phyloP scores from a whole-genome alignment of 2,888 invertebrate genomes.

The Zygogramma bicolorata region DNA sequence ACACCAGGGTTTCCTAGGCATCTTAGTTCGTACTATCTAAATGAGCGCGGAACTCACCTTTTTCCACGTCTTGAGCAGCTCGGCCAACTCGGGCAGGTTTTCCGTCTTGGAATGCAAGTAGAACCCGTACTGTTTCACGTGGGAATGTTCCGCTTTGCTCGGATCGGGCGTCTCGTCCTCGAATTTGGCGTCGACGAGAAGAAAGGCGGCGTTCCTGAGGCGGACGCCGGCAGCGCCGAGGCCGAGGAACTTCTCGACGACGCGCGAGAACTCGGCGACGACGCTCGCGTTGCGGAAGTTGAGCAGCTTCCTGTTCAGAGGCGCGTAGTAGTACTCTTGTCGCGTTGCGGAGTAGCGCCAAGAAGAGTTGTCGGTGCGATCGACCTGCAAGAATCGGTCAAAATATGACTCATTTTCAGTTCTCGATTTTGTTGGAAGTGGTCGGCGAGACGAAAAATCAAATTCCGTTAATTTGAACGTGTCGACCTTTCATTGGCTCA shows the following conservation, averaged over 20 bases:
- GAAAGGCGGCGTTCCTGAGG: conserved; percentile 75
- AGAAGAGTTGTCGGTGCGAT: conserved; percentile 69
- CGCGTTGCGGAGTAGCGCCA: conserved; percentile 78
- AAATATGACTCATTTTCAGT: too few species aligned
- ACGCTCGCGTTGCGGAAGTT: conserved; percentile 82
- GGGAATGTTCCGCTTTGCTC: conserved; percentile 55
- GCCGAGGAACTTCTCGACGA: conserved; percentile 78
- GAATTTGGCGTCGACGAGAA: conserved; percentile 72
- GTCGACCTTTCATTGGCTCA: too few species aligned
- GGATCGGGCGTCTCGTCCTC: conserved; percentile 66
- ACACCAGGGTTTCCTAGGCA: too few species aligned
- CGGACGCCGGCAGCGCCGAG: conserved; percentile 88
- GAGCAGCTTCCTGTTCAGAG: conserved; percentile 83
- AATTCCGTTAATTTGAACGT: too few species aligned
- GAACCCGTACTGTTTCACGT: conserved; percentile 73
- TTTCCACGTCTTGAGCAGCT: conserved; percentile 75
- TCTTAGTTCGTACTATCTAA: too few species aligned
- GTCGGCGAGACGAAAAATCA: too few species aligned
- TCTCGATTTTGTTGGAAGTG: too few species aligned
- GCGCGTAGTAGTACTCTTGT: conserved; percentile 83
- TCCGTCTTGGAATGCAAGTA: conserved; percentile 75
- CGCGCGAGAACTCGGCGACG: conserved; percentile 74
- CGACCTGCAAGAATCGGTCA: conserved; percentile 42
- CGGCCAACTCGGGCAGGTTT: conserved; percentile 72
- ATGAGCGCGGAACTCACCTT: too few species aligned